These are phyloP conservation scores for Mesoligia furuncula DNA, from an alignment of 2,888 invertebrate genomes.

Conservation along the genomic window DNA sequence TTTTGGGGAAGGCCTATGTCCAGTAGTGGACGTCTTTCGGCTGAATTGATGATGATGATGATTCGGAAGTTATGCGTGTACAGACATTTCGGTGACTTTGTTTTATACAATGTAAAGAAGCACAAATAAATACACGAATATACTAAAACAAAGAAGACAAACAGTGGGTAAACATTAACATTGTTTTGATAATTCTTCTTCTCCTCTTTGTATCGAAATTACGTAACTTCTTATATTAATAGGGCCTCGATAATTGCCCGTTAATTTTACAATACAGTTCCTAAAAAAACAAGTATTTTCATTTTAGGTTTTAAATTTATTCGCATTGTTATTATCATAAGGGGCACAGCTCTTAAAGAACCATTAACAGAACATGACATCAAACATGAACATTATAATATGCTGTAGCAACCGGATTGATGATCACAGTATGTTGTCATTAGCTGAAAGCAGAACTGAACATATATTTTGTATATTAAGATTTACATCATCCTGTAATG, in stretches of 20 bases:
- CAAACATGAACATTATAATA: too few relatives aligned
- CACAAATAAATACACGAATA: neutral
- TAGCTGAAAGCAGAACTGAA: slow-evolving; percentile 1
- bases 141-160: neutral
- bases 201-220: neutral
- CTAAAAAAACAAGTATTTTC: neutral
- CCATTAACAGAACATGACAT: neutral
- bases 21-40: too few relatives aligned
- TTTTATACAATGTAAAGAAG: too few relatives aligned
- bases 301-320: too few relatives aligned
- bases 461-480: neutral
- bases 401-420: neutral
- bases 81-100: too few relatives aligned
- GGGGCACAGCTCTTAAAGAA: neutral
- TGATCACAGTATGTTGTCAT: neutral
- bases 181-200: neutral
- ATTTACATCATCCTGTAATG: neutral
- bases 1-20: too few relatives aligned
- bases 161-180: neutral
- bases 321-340: too few relatives aligned
- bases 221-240: neutral
- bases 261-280: neutral
- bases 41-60: too few relatives aligned
- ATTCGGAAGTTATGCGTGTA: too few relatives aligned
- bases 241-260: neutral